Conservation (phyloP, 2,888 invertebrate genomes). For the Dromius quadrimaculatus region DNA sequence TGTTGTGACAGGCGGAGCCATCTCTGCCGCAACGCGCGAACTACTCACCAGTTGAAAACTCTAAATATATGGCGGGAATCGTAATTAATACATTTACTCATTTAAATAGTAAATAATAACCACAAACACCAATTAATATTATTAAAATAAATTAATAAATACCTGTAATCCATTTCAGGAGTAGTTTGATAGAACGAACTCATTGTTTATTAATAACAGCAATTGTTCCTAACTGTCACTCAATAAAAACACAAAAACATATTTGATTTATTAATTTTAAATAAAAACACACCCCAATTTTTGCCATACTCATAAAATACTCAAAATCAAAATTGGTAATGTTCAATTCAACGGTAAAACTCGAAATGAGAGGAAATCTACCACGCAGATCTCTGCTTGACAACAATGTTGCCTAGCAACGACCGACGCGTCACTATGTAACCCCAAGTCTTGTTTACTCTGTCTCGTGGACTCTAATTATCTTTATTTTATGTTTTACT, state of each 20-base stretch:
- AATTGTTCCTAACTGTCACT: slow-evolving; percentile 7
- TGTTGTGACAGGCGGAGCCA: no score
- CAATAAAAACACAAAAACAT: neutral
- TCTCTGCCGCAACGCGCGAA: no score
- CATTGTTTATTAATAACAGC: neutral
- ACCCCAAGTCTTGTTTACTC: slow-evolving; percentile 47
- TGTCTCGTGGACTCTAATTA: slow-evolving; percentile 25
- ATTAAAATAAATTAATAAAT: neutral
- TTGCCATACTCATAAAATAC: no score
- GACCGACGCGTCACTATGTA: slow-evolving; percentile 58
- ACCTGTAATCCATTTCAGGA: slow-evolving; percentile 36
- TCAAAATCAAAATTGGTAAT: no score
- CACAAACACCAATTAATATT: neutral
- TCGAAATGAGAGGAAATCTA: slow-evolving; percentile 50
- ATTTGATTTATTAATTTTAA: neutral
- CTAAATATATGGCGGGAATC: no score
- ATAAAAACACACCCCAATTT: no score
- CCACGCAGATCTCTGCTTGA: slow-evolving; percentile 61
- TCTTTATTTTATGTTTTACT: slow-evolving; percentile 42
- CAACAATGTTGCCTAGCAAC: slow-evolving; percentile 65
- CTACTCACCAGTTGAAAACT: no score
- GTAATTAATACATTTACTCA: neutral
- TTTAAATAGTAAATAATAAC: neutral
- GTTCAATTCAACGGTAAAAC: slow-evolving; percentile 3
- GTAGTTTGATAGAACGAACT: slow-evolving; percentile 11